Evolutionary conservation across 2,888 invertebrate species (phyloP), one percentile per base, ranked within the genome.

Genomic region (Melieria omissa): DNA sequence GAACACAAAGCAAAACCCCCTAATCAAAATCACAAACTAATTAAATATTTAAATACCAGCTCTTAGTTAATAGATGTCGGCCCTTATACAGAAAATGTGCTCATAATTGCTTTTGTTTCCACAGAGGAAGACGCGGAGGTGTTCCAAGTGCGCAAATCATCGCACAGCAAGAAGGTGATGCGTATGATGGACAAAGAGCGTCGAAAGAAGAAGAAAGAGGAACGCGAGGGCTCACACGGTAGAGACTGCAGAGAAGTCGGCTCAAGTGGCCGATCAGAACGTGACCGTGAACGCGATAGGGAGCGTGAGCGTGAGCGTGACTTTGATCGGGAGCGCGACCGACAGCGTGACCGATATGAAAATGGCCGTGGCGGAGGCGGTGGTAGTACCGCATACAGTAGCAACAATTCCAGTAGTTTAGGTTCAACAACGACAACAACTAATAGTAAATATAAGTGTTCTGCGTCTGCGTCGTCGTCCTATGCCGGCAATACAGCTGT

Each of bases 131-230:
- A 94, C 84, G 93, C 92, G 44, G 97, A 97, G 88, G 93, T 95
- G 66, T 98, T 98, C 87, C 94, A 97, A 90, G 95, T 98, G 65
- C 97, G 96, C 86, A 98, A 98, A 87, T 97, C 98, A 8, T 95
- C 95, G 8, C 95, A 97, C 83, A 97, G 97, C 87, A 95, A 96
- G 87, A 92, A 93, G 85, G 90, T 97, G 70, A 93, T 95, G 88
- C 93, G 93, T 84, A 92, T 94, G 85, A 88, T 94, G 82, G 94
- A 95, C 83, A 93, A 93, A 86, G 95, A 95, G 84, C 91, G 92
- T 71, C 83, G 86, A 8, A 86, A 86, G 71, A 86, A 84, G 79
- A 83, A 84, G 78, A 80, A 82, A 45, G 80, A 83, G 75, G 85
- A 84, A 65, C 82, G 81, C 29, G 80, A 80, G 61, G 82, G 80